Percentiles rank a stretch among this genome's conserved stretches.
Conservation (phyloP, 2,797 vertebrate genomes). For the Acrocephalus scirpaceus region DNA sequence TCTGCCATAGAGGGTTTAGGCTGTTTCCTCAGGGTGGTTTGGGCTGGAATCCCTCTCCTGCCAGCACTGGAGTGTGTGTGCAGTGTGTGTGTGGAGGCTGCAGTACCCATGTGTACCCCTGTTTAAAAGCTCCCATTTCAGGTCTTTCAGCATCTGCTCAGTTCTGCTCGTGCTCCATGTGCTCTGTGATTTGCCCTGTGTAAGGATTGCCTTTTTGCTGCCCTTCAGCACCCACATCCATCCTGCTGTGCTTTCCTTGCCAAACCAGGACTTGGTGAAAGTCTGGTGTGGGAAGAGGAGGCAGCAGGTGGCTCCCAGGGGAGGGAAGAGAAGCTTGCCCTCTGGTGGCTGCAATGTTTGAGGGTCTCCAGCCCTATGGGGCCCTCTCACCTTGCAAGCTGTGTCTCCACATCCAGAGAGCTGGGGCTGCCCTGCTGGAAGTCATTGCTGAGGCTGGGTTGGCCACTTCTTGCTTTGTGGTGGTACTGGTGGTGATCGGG, state of each 20-base stretch:
- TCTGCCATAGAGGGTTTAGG: not conserved
- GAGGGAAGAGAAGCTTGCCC: not conserved
- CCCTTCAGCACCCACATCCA: not conserved
- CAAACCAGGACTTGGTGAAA: not conserved
- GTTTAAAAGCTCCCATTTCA: not conserved
- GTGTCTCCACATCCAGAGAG: rapidly evolving
- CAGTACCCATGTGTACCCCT: rapidly evolving
- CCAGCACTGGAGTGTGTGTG: not conserved
- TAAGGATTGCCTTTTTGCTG: not conserved
- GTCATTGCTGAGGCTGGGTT: not conserved
- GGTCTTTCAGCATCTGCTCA: not conserved
- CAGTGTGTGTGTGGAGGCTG: not conserved
- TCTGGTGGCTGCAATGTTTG: not conserved
- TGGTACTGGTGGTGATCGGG: not conserved
- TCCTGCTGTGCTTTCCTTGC: not conserved
- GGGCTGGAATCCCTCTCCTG: not conserved
- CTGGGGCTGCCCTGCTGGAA: not conserved
- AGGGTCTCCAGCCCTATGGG: not conserved
- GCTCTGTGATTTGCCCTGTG: not conserved
- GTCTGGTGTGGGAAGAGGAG: no score
- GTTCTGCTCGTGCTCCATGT: rapidly evolving
- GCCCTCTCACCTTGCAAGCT: not conserved
- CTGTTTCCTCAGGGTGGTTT: not conserved
- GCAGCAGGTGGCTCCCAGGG: not conserved
- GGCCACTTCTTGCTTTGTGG: not conserved